Evolutionary conservation across 2,797 vertebrate genomes (phyloP), one percentile per base, ranked within the genome.

Genomic region (Onychomys leucogaster): DNA sequence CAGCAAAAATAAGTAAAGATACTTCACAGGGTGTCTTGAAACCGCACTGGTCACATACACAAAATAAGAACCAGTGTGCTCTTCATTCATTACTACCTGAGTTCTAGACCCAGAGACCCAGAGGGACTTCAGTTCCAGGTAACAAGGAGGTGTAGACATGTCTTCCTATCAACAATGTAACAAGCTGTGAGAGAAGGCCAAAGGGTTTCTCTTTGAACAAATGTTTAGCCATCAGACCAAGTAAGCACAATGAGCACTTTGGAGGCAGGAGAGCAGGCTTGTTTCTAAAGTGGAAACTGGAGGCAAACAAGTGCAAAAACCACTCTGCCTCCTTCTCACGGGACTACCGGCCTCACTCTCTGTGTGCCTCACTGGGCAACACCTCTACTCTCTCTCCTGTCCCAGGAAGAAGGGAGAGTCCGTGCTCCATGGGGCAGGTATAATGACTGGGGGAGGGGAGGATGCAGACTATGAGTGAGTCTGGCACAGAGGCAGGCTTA

Each of bases 1-100:
- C 57, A 97, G 91, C 80, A 94, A 57, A 96, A 90, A 25, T 23
- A 90, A 80, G 75, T 13, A 96, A 61, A 89, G 73, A 73, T 12
- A 29, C 14, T 88, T 71, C 61, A 59, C 1, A 85, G n/a, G 34
- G 41, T 91, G 95, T 91, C 59, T 82, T 85, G 37, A 96, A 88
- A 32, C 83, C 27, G 57, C 75, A 61, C 81, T 43, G 90, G 75
- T 76, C 25, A 93, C 41, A 85, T 32, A 59, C 12, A 87, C 7
- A 12, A 91, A 63, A 34, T 13, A 90, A 96, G 81, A 92, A 69
- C 7, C 16, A 4, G 13, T 1, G 69, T 12, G 27, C 65, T 21
- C 57, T 71, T 69, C 43, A 59, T 89, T 81, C 32, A 2, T 67
- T 80, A 46, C 34, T 32, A 16, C 23, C 34, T 19, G 52, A 76